phyloP scores from a whole-genome alignment of 2,888 invertebrate species.

The Eristalis arbustorum region DNA sequence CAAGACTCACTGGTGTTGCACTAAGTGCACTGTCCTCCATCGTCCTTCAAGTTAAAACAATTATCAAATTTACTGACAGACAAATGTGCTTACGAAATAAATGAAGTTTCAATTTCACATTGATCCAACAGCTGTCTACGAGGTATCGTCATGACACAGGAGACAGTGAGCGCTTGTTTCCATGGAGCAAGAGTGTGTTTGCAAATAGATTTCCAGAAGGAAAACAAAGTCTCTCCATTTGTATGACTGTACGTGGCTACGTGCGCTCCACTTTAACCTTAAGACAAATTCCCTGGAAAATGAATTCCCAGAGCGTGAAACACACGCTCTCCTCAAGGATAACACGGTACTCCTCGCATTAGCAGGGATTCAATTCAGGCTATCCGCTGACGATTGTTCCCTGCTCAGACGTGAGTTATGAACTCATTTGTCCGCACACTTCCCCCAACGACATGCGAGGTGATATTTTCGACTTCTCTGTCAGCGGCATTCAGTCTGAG shows the following conservation, averaged over 20 bases:
- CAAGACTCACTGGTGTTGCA: slow-evolving; percentile 74
- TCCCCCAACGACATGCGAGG: not conserved
- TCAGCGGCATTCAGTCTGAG: not conserved
- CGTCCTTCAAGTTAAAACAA: not conserved
- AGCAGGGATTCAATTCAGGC: too few species aligned
- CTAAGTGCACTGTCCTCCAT: slow-evolving; percentile 44
- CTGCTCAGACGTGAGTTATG: not conserved
- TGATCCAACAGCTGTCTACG: slow-evolving; percentile 17
- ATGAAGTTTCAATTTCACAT: slow-evolving; percentile 8
- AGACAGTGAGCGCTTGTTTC: not conserved
- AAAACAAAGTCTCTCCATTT: not conserved
- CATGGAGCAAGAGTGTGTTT: not conserved
- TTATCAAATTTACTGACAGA: not conserved
- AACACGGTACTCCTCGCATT: too few species aligned
- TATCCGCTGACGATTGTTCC: not conserved
- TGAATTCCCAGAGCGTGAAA: too few species aligned
- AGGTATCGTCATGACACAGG: slow-evolving; percentile 14
- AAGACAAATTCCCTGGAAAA: too few species aligned
- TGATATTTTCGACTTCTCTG: not conserved
- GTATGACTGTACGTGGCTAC: not conserved
- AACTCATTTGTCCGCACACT: too few species aligned
- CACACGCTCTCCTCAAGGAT: too few species aligned
- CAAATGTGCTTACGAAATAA: not conserved
- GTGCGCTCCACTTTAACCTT: not conserved
- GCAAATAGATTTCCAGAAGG: not conserved